A percentile compares a stretch with the other conserved stretches of the same genome.
phyloP scores from a whole-genome alignment of 2,888 invertebrate genomes.

The Ypsolopha sequella region DNA sequence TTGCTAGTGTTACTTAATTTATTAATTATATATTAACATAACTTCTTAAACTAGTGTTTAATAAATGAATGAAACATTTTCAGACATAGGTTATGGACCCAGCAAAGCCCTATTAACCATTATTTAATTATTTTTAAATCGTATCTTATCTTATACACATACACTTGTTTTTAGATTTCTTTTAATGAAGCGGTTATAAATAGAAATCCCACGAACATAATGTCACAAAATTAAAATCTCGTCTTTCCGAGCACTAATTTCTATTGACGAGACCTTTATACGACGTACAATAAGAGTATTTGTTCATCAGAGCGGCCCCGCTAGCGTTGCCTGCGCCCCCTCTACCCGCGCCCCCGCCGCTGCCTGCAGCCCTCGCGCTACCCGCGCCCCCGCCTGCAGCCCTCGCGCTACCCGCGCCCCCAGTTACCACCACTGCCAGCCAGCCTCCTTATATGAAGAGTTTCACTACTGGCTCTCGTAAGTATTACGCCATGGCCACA shows the following conservation, averaged over 20 bases:
- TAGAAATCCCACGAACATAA: too few relatives aligned
- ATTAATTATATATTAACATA: too few relatives aligned
- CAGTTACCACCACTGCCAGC: constrained; percentile 11
- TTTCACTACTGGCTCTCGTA: constrained; percentile 38
- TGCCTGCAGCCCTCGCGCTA: neutral
- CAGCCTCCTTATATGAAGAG: constrained; percentile 34
- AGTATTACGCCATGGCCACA: constrained; percentile 19
- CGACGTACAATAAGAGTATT: neutral
- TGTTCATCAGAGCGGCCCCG: constrained; percentile 14
- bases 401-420: neutral
- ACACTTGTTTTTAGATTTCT: too few relatives aligned
- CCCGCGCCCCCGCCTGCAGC: neutral
- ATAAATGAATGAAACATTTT: too few relatives aligned
- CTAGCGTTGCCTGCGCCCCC: constrained; percentile 30
- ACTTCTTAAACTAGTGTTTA: too few relatives aligned
- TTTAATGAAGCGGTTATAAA: too few relatives aligned
- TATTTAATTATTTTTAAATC: too few relatives aligned
- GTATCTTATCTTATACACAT: too few relatives aligned
- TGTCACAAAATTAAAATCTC: too few relatives aligned
- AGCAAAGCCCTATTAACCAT: too few relatives aligned
- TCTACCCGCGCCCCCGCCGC: neutral
- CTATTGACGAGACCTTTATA: neutral
- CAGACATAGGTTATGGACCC: too few relatives aligned
- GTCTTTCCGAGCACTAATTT: too few relatives aligned
- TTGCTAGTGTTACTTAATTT: neutral